phyloP scores from a whole-genome alignment of 2,797 vertebrate genomes.

The Choloepus didactylus region DNA sequence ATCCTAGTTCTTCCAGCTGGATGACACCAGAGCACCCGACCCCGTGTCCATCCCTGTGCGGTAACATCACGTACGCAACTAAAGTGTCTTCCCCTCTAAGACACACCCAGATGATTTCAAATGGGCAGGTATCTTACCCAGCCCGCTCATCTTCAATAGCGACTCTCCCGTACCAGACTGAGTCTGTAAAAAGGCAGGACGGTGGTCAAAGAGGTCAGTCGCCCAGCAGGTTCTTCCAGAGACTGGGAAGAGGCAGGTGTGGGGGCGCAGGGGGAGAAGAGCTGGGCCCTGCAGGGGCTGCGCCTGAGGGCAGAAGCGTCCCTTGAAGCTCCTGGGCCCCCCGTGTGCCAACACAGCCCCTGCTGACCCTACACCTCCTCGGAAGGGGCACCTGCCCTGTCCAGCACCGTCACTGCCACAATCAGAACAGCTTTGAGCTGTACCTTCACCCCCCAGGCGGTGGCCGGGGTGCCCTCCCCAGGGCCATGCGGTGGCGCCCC shows the following conservation, averaged over 20 bases:
- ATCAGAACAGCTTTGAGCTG: neutral
- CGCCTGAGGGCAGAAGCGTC: too few relatives aligned
- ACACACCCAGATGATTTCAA: too few relatives aligned
- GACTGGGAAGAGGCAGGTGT: neutral
- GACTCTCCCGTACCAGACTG: neutral
- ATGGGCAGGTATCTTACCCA: neutral
- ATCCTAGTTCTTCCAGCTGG: neutral
- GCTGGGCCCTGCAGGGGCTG: neutral
- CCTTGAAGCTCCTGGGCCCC: neutral
- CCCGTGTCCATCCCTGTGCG: neutral
- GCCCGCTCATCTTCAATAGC: neutral
- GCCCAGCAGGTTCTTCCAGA: neutral
- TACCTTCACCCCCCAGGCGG: neutral
- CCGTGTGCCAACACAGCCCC: neutral
- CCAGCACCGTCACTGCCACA: neutral
- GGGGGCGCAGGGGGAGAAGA: accelerated
- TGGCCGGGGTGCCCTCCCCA: too few relatives aligned
- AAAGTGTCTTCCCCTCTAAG: too few relatives aligned
- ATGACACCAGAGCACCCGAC: too few relatives aligned
- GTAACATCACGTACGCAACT: neutral
- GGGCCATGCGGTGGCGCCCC: too few relatives aligned
- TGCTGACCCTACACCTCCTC: neutral
- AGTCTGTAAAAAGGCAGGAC: neutral
- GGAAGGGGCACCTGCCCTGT: neutral
- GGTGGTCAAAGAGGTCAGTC: neutral